Base-by-base conservation (phyloP, 2,888 invertebrate species). In the Rotaria socialis region DNA sequence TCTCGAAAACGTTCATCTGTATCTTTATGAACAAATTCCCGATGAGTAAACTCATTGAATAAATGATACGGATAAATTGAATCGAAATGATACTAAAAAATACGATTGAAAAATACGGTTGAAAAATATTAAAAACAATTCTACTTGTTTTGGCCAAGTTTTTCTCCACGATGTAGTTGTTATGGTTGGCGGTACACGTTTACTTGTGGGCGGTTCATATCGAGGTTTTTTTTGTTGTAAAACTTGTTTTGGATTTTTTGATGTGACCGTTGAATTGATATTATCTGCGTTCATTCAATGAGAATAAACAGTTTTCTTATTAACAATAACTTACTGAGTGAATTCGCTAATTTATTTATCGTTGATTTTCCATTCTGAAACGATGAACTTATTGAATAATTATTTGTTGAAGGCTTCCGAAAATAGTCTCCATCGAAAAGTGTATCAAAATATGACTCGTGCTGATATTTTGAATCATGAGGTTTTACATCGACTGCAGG, bases 1-100 rank as follows among this genome's bases (percentile, higher is more conserved):
- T 80, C 80, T n/a, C 80, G 80, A 80, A 47, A 80, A 47, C 80
- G 43, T 80, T 80, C 80, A 47, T 80, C 47, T 3, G 80, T 11
- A 80, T 80, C 47, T 47, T 80, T 80, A 0, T 47, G 43, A 47
- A 24, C 0, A 80, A 19, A 24, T 5, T 80, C 80, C 4, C 47
- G 47, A 47, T 80, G 11, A 5, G 7, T 80, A 19, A 80, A 24
- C 47, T 80, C 80, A 80, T 35, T 80, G 10, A 24, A 47, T 14
- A 35, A 3, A 80, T 80, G 47, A 47, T 47, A 41, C 8, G 35
- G 35, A 47, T 24, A 4, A 0, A 24, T 4, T n/a, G 80, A 80
- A 47, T 47, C 80, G 24, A 0, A 47, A 16, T 22, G 47, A 14
- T 24, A 80, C 80, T 80, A 47, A 80, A 47, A 43, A 35, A 24